These are phyloP conservation scores for Idaea straminata DNA, from an alignment of 2,888 invertebrate genomes.

Conservation along the genomic window DNA sequence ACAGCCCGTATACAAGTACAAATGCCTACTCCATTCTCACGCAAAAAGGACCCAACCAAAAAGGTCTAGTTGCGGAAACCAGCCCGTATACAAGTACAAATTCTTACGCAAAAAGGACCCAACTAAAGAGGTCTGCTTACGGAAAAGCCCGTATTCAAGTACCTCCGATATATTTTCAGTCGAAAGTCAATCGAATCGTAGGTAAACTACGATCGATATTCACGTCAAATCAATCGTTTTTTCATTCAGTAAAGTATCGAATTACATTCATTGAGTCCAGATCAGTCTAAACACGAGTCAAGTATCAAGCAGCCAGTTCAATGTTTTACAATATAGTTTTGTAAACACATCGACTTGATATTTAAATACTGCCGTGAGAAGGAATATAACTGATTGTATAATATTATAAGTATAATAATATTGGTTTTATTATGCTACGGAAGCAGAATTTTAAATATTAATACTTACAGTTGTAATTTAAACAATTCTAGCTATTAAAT, in stretches of 20 bases:
- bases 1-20: too few relatives aligned
- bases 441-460: conserved; percentile 34
- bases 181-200: neutral
- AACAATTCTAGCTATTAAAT: conserved; percentile 4
- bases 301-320: conserved; percentile 53
- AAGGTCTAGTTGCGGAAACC: too few relatives aligned
- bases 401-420: conserved; percentile 37
- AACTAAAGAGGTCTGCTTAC: too few relatives aligned
- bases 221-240: neutral
- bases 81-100: too few relatives aligned
- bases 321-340: conserved; percentile 55
- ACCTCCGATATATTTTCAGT: neutral
- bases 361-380: conserved; percentile 68
- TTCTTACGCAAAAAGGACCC: too few relatives aligned
- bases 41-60: too few relatives aligned
- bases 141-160: too few relatives aligned
- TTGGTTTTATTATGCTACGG: conserved; percentile 46
- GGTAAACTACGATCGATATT: neutral
- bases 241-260: conserved; percentile 28
- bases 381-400: conserved; percentile 39
- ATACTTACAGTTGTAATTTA: conserved; percentile 16
- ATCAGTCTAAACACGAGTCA: conserved; percentile 74
- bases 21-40: too few relatives aligned
- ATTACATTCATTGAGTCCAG: conserved; percentile 66
- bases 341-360: conserved; percentile 62